A percentile compares a stretch with the other conserved stretches of the same genome.
Evolutionary conservation across 2,888 invertebrate species (phyloP).

Genomic region (Hirtodrosophila histrioides): DNA sequence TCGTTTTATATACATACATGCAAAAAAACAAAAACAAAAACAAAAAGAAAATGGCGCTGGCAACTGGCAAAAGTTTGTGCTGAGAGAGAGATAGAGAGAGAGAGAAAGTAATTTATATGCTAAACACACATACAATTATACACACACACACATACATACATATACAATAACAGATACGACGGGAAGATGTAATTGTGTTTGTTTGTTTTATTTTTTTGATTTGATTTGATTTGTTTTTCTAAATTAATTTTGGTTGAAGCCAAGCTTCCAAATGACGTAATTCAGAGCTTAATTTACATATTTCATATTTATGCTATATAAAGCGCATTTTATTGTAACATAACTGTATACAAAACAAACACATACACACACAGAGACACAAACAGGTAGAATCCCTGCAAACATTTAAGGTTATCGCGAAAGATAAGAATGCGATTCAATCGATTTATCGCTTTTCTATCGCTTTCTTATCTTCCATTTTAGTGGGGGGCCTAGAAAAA

Average conservation of each 20-base stretch:
- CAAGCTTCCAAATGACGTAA: slow-evolving; percentile 72
- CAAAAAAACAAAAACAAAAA: slow-evolving; percentile 2
- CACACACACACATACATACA: slow-evolving; percentile 11
- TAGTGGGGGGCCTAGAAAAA: no score
- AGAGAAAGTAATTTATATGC: slow-evolving; percentile 28
- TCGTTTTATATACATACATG: slow-evolving; percentile 45
- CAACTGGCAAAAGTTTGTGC: slow-evolving; percentile 56
- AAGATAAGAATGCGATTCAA: neutral
- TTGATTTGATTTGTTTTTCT: slow-evolving; percentile 35
- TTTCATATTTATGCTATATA: slow-evolving; percentile 34
- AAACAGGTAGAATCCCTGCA: slow-evolving; percentile 9
- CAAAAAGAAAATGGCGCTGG: slow-evolving; percentile 30
- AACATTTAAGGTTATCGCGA: no score
- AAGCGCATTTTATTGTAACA: slow-evolving; percentile 45
- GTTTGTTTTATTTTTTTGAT: slow-evolving; percentile 22
- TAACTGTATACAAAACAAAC: slow-evolving; percentile 38
- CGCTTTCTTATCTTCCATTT: no score
- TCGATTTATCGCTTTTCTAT: no score
- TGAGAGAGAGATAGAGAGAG: slow-evolving; percentile 4
- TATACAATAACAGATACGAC: slow-evolving; percentile 3
- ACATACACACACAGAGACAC: slow-evolving; percentile 24
- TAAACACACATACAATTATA: slow-evolving; percentile 4
- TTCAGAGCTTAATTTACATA: slow-evolving; percentile 51
- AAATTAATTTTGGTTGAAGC: slow-evolving; percentile 70
- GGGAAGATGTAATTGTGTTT: slow-evolving; percentile 34